These are phyloP conservation scores for Myotis pilosus DNA, from an alignment of 2,797 vertebrate genomes.

Conservation along the genomic window DNA sequence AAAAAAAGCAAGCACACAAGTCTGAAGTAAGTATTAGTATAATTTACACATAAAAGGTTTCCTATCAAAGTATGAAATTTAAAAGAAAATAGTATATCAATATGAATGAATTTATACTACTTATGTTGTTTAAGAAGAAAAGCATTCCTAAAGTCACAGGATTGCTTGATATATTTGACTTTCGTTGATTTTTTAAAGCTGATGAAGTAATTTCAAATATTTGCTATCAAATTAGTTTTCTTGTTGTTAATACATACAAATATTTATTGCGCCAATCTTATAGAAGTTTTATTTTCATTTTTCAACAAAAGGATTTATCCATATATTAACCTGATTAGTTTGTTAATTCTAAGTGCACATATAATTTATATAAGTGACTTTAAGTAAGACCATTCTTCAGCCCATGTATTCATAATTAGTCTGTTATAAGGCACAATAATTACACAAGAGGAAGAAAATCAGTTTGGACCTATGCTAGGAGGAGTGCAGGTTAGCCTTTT, in stretches of 20 bases:
- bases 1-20: slow-evolving; percentile 75
- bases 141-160: background rate
- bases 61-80: slow-evolving; percentile 4
- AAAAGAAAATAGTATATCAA: background rate
- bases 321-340: background rate
- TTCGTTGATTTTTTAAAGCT: background rate
- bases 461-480: background rate
- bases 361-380: background rate
- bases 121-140: slow-evolving; percentile 34
- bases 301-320: background rate
- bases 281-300: background rate
- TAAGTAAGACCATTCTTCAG: background rate
- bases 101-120: slow-evolving; percentile 30
- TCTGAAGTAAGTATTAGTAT: slow-evolving; percentile 42
- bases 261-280: slow-evolving; percentile 3
- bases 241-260: background rate
- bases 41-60: slow-evolving; percentile 45
- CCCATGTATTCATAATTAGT: background rate
- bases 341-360: background rate
- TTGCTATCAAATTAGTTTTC: background rate
- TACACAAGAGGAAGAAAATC: slow-evolving; percentile 2
- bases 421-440: slow-evolving; percentile 2
- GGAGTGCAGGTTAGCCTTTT: background rate
- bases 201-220: slow-evolving; percentile 48
- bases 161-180: slow-evolving; percentile 37